Conservation (phyloP, 2,797 vertebrate genomes). For the Petrocephalus schoutedeni region DNA sequence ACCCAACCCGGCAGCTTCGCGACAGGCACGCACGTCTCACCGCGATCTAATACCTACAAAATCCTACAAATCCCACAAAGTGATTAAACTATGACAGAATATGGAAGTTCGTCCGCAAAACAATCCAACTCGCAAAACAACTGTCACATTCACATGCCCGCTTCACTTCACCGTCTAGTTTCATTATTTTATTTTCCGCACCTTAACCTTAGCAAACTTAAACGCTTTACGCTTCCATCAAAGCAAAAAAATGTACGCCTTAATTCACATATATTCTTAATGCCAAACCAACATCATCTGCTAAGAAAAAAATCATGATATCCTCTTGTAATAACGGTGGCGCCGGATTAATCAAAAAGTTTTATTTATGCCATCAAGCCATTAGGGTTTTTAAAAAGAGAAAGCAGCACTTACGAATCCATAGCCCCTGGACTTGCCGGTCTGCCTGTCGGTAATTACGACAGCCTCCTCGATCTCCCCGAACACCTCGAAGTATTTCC, state of each 20-base stretch:
- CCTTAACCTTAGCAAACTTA: neutral
- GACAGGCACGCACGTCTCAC: neutral
- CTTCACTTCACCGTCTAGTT: neutral
- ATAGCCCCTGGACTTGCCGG: slow-evolving; percentile 80
- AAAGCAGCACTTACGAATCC: slow-evolving; percentile 75
- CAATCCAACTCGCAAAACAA: neutral
- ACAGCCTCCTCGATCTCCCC: slow-evolving; percentile 83
- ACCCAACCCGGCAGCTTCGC: neutral
- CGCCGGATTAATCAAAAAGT: neutral
- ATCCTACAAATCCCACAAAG: too few species aligned
- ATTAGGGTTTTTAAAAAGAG: neutral
- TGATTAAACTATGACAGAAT: neutral
- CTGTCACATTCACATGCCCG: neutral
- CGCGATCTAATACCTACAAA: neutral
- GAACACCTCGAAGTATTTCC: slow-evolving; percentile 85
- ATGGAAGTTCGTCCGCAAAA: neutral
- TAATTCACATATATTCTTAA: neutral
- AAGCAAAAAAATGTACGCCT: neutral
- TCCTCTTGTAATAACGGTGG: neutral
- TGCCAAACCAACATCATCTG: neutral
- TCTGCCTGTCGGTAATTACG: slow-evolving; percentile 82
- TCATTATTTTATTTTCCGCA: neutral
- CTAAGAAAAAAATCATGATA: neutral
- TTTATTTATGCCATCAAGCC: neutral
- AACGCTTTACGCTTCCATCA: neutral